Evolutionary conservation across 2,113 vertebrate species (phyloP).

Genomic region (Hypanus sabinus): DNA sequence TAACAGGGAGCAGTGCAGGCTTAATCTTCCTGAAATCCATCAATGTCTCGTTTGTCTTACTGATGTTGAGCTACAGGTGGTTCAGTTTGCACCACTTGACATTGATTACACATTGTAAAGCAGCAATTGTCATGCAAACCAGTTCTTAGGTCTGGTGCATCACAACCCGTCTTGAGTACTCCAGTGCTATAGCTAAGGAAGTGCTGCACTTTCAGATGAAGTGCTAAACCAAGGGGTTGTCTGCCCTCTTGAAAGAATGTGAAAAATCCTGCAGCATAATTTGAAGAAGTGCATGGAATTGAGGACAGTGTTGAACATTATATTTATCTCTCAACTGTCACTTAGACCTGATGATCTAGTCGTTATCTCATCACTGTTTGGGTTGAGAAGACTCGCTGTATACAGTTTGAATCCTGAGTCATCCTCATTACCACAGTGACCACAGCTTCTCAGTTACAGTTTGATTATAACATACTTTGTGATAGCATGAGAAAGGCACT

Average conservation of each 20-base stretch:
- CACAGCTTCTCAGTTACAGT: background rate
- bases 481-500: background rate
- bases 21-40: too few species aligned
- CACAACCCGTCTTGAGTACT: background rate
- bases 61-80: too few species aligned
- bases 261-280: background rate
- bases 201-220: background rate
- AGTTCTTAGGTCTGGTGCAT: background rate
- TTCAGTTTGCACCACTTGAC: background rate
- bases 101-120: background rate
- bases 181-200: too few species aligned
- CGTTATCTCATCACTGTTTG: background rate
- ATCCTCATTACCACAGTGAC: background rate
- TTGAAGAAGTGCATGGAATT: background rate
- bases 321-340: background rate
- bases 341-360: background rate
- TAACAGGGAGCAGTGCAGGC: too few species aligned
- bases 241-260: background rate
- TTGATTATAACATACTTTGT: background rate
- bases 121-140: background rate
- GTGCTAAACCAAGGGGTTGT: background rate
- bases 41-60: too few species aligned
- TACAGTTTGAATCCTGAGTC: background rate
- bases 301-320: too few species aligned
- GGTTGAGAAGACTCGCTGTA: background rate